Conservation (phyloP, 2,888 invertebrate genomes). For the Cheilosia soror region DNA sequence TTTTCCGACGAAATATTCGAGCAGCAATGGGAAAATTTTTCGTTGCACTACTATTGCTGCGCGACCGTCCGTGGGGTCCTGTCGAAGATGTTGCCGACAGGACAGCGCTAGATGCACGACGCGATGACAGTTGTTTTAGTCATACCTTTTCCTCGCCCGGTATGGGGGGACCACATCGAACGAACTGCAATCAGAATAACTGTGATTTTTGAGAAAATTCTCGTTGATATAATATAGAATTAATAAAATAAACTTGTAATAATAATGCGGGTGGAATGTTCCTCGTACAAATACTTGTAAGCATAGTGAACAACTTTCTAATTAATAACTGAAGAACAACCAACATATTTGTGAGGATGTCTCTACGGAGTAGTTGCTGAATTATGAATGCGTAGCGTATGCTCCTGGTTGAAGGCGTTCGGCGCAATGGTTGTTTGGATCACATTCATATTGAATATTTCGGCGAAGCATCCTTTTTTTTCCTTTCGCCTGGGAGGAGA, state of each 20-base stretch:
- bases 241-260: background rate
- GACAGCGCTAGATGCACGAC: conserved; percentile 81
- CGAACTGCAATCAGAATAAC: conserved; percentile 88
- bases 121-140: conserved; percentile 86
- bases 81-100: conserved; percentile 59
- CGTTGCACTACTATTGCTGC: conserved; percentile 51
- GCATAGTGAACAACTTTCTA: conserved; percentile 9
- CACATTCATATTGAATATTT: conserved; percentile 12
- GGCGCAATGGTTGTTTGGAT: background rate
- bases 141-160: conserved; percentile 93
- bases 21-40: conserved; percentile 74
- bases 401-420: background rate
- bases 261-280: background rate
- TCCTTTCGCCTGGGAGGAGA: background rate
- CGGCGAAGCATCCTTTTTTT: background rate
- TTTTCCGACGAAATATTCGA: conserved; percentile 81
- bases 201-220: conserved; percentile 81
- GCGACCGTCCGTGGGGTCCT: conserved; percentile 51
- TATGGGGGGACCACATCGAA: conserved; percentile 89
- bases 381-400: conserved; percentile 29
- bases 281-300: background rate
- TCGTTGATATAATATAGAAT: conserved; percentile 7
- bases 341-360: background rate
- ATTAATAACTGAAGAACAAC: conserved; percentile 4
- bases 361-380: conserved; percentile 1